Base-by-base conservation (phyloP, 2,113 vertebrate genomes). In the Cyanoliseus patagonus region DNA sequence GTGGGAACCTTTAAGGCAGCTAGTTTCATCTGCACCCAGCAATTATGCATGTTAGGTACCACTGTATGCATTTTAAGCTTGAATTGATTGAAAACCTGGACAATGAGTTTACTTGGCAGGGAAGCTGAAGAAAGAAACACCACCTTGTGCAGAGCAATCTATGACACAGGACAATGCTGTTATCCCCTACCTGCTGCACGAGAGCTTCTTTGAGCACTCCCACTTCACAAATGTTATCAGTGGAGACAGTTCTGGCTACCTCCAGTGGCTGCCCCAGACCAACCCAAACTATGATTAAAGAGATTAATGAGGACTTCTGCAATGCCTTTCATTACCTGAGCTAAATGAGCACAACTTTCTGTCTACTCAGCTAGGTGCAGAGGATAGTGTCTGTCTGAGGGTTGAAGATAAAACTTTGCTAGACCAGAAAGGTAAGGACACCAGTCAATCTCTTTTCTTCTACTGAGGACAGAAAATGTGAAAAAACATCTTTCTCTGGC, bases 141-240 rank as follows among this genome's bases (percentile, higher is more conserved):
- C 8, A 10, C 7, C 42, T 68, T 23, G 20, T 78, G 28, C 23
- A 91, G 46, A 79, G 13, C 51, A 59, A 9, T 46, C 13, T 19
- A 27, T 18, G 12, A 27, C 66, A 35, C 51, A 37, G 33, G 39
- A 30, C 20, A 17, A 17, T 0, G 2, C 30, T 3, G 2, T 53
- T 82, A 23, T 44, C 53, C 27, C 28, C 27, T 80, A 28, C 20
- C 27, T 46, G 39, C 27, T 2, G 1, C 27, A 42, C 0, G 22
- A 55, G 23, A 55, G 18, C 17, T 91, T 87, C 52, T 84, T n/a
- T 42, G n/a, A 82, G 24, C 30, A 13, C 14, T 61, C 39, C 33
- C 11, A 27, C 10, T 18, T 55, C 0, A 1, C 33, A 41, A 72
- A 53, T 39, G 7, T 41, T 67, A n/a, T n/a, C 53, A 84, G 11